These are phyloP conservation scores for Cephus nigrinus DNA, from an alignment of 2,888 invertebrate genomes.

Conservation along the genomic window DNA sequence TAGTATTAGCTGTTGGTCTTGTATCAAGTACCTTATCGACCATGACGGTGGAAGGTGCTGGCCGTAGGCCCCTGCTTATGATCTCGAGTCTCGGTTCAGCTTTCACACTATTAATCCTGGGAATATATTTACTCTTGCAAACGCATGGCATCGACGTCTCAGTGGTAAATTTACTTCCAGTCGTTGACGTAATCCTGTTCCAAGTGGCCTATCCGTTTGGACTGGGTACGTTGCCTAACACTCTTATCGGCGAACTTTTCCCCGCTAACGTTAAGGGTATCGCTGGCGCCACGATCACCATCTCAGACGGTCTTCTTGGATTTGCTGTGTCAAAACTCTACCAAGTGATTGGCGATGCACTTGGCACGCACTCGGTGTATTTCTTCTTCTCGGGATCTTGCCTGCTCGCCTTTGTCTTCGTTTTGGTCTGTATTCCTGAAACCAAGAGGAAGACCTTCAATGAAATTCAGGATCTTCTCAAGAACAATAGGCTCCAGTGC, in stretches of 20 bases:
- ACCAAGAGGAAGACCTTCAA: conserved; percentile 58
- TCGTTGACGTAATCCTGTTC: conserved; percentile 54
- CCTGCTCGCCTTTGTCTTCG: conserved; percentile 51
- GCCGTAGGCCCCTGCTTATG: conserved; percentile 67
- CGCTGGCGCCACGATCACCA: conserved; percentile 55
- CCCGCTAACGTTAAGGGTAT: conserved; percentile 58
- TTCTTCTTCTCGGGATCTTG: conserved; percentile 57
- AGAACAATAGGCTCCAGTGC: conserved; percentile 7
- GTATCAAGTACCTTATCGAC: conserved; percentile 57
- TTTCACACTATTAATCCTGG: conserved; percentile 47
- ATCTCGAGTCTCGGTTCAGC: conserved; percentile 63
- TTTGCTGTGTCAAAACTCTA: conserved; percentile 58
- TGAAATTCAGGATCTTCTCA: conserved; percentile 55
- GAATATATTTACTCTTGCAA: conserved; percentile 47
- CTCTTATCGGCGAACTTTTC: conserved; percentile 59
- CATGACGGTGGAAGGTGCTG: conserved; percentile 66
- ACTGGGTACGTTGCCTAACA: conserved; percentile 58
- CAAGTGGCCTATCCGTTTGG: conserved; percentile 59
- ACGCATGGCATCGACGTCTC: conserved; percentile 39
- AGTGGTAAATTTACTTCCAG: conserved; percentile 49
- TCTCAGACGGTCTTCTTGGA: conserved; percentile 58
- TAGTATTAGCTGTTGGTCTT: conserved; percentile 67
- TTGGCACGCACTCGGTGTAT: conserved; percentile 42
- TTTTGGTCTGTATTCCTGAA: conserved; percentile 53
- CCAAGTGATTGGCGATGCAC: conserved; percentile 46